Evolutionary conservation across 2,888 invertebrate genomes (phyloP), one percentile per base, ranked within the genome.

Genomic region (Tromatobia lineatoria): DNA sequence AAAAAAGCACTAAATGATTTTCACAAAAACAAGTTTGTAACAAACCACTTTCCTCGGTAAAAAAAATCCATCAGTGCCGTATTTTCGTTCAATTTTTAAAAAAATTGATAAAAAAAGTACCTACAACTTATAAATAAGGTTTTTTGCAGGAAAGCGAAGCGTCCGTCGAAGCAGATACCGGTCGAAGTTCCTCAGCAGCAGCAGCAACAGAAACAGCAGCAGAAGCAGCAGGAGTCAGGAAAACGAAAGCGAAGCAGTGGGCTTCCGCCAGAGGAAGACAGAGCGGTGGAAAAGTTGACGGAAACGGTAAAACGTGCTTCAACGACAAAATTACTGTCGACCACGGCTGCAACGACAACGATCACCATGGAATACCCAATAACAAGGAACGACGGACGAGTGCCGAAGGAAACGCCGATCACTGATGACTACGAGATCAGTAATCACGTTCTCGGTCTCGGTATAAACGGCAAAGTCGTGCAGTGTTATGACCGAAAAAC

Each of bases 391-490:
- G 92, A 91, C 75, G 79, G 87, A n/a, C 90, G 94, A 38, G 89
- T 93, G 54, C 96, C 97, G 54, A 98, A 98, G 95, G 96, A 96
- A 89, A 96, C 96, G 74, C 96, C 97, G 64, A 97, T 99, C 88
- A 96, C 96, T 69, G 97, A 98, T 85, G 98, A 99, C 94, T 99
- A 98, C 94, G 97, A 97, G 93, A 98, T 99, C 91, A 98, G 98
- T 47, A 97, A 97, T 92, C 98, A 97, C 85, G 99, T 99, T 59
- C 95, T 99, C 84, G 99, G 99, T 61, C 96, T 99, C 85, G 99
- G 99, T 13, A 99, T 99, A 89, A 99, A 99, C 94, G 99, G 99
- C 86, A 99, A 99, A 96, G 99, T 99, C 75, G 97, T 99, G 20
- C 98, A 99, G 94, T 99, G 99, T 94, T 97, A 96, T 91, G 96